Conservation (phyloP, 2,113 vertebrate species). For the Lanius collurio region DNA sequence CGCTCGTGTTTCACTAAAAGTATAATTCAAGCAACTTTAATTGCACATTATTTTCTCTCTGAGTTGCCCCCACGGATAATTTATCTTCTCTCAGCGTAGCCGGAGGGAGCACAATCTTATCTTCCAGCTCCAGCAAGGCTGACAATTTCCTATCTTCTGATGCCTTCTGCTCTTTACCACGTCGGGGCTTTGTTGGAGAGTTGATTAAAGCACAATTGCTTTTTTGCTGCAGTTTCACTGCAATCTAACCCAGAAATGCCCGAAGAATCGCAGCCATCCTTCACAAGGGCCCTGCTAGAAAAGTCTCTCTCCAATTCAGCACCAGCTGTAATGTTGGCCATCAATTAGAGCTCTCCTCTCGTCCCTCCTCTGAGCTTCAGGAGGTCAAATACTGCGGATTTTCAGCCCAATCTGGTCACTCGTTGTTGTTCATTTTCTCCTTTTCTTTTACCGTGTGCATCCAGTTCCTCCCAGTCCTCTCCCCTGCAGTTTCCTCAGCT, state of each 20-base stretch:
- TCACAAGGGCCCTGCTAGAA: not conserved
- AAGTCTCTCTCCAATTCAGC: not conserved
- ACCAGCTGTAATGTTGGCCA: not conserved
- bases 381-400: not conserved
- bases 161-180: conserved; percentile 1
- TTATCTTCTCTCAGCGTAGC: conserved; percentile 4
- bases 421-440: not conserved
- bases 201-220: conserved; percentile 57
- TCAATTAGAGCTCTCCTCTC: not conserved
- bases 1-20: not conserved
- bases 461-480: not conserved
- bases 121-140: conserved; percentile 45
- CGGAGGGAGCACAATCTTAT: conserved; percentile 41
- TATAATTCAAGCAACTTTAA: conserved; percentile 27
- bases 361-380: not conserved
- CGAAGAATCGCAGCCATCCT: conserved; percentile 1
- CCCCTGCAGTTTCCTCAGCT: not conserved
- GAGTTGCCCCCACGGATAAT: conserved; percentile 23
- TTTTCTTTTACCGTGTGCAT: not conserved
- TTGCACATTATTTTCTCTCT: conserved; percentile 16
- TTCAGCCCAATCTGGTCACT: not conserved
- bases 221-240: conserved; percentile 9
- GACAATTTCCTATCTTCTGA: conserved; percentile 35
- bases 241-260: conserved; percentile 24
- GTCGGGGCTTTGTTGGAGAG: conserved; percentile 1